Conservation (phyloP, 1,140 invertebrate species). For the Drosophila parvula region DNA sequence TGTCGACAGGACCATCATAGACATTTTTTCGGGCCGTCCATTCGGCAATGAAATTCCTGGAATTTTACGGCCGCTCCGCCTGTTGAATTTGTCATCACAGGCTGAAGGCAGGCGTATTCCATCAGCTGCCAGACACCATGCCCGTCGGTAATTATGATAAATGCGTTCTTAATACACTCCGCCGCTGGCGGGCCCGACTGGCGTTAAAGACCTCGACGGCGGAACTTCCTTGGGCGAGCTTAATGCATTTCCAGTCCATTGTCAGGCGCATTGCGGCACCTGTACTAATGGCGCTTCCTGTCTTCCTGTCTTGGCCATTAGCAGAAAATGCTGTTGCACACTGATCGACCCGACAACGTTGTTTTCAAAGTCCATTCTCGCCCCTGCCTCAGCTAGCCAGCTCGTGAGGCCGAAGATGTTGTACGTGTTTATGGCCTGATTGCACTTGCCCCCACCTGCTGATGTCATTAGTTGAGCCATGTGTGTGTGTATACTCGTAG, state of each 20-base stretch:
- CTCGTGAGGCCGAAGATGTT: not conserved
- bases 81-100: conserved; percentile 62
- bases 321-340: conserved; percentile 54
- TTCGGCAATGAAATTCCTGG: conserved; percentile 64
- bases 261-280: conserved; percentile 41
- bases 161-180: conserved; percentile 70
- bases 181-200: conserved; percentile 12
- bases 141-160: conserved; percentile 73
- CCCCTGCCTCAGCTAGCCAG: conserved; percentile 10
- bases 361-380: conserved; percentile 9
- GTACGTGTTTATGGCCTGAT: conserved; percentile 63
- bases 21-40: conserved; percentile 51
- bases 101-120: conserved; percentile 7
- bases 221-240: conserved; percentile 20
- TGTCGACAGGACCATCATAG: conserved; percentile 48
- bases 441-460: conserved; percentile 44
- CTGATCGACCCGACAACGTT: conserved; percentile 46
- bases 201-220: conserved; percentile 27
- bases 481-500: conserved; percentile 5
- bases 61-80: conserved; percentile 59
- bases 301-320: conserved; percentile 59
- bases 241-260: conserved; percentile 67
- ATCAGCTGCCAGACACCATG: conserved; percentile 12
- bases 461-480: conserved; percentile 55
- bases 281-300: conserved; percentile 74